A percentile compares a stretch with the other conserved stretches of the same genome.
Conservation (phyloP, 2,888 invertebrate species). For the Chironomus tentans region DNA sequence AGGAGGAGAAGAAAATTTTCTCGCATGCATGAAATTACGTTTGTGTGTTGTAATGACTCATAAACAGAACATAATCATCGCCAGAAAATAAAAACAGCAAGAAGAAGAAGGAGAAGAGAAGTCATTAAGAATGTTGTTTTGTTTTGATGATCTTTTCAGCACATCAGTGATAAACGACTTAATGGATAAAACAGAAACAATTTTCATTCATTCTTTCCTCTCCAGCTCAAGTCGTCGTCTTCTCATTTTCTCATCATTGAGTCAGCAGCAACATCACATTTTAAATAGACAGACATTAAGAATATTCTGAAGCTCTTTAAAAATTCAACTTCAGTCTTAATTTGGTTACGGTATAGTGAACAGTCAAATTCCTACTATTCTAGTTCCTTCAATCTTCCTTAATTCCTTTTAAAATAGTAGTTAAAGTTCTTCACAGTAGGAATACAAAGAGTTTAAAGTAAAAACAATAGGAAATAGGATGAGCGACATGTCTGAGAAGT, state of each 20-base stretch:
- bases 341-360: neutral
- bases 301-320: neutral
- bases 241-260: neutral
- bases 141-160: neutral
- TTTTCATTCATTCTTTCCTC: slow-evolving; percentile 1
- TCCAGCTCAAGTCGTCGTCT: neutral
- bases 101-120: neutral
- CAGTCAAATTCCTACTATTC: neutral
- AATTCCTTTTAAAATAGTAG: neutral
- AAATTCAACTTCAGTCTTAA: neutral
- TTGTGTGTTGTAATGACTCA: neutral
- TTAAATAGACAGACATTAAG: neutral
- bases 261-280: neutral
- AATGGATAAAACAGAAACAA: slow-evolving; percentile 22
- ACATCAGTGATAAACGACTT: slow-evolving; percentile 17
- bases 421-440: neutral
- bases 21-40: neutral
- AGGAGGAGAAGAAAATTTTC: too few relatives aligned
- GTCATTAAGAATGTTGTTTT: neutral
- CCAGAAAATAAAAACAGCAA: neutral
- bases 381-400: neutral
- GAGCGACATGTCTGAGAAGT: slow-evolving; percentile 9
- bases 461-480: neutral
- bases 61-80: neutral
- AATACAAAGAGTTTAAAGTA: neutral